Percentiles rank a stretch among this genome's conserved stretches.
Conservation (phyloP, 2,113 vertebrate genomes). For the Pitta sordida region DNA sequence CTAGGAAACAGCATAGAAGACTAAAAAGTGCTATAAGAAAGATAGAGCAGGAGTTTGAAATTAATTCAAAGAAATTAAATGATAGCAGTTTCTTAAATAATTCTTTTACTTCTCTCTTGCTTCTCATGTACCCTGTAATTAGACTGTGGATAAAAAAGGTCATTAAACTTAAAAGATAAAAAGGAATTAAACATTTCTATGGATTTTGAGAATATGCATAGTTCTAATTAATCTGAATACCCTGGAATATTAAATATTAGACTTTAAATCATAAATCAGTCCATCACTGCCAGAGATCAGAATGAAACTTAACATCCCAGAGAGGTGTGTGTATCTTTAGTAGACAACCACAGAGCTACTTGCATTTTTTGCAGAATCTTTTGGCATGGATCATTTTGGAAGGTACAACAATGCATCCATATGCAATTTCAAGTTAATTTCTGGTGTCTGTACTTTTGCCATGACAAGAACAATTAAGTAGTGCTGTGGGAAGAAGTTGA, state of each 20-base stretch:
- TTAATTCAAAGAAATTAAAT: slow-evolving; percentile 25
- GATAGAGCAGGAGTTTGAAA: not conserved
- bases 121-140: not conserved
- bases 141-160: not conserved
- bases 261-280: not conserved
- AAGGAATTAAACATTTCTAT: slow-evolving; percentile 11
- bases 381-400: not conserved
- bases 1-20: not conserved
- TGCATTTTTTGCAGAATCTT: not conserved
- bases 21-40: not conserved
- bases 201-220: not conserved
- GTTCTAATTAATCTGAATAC: not conserved
- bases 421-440: not conserved
- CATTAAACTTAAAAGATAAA: not conserved
- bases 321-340: not conserved
- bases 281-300: not conserved
- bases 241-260: not conserved
- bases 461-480: not conserved
- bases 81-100: not conserved
- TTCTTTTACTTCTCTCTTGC: not conserved
- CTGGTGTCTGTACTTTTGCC: not conserved
- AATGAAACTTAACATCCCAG: not conserved
- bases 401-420: not conserved
- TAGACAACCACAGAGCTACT: not conserved
- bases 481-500: not conserved